These are phyloP conservation scores for Lycodopsis pacificus DNA, from an alignment of 2,797 vertebrate genomes.

Conservation along the genomic window DNA sequence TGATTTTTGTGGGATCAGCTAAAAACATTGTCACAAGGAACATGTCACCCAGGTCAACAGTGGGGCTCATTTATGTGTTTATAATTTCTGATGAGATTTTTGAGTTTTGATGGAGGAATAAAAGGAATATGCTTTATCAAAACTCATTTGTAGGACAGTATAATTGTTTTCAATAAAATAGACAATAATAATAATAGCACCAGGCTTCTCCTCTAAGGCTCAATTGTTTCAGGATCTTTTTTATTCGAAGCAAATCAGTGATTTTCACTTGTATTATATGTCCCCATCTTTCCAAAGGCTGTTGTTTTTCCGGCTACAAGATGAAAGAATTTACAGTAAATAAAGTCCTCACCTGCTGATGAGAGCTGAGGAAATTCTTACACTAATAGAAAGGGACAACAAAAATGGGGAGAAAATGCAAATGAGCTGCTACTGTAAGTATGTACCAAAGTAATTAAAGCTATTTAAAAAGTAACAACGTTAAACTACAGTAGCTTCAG, in stretches of 20 bases:
- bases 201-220: neutral
- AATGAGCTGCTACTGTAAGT: constrained; percentile 12
- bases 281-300: neutral
- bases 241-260: neutral
- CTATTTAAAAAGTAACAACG: constrained; percentile 2
- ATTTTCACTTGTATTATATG: neutral
- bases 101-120: neutral
- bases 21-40: neutral
- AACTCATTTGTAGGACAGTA: neutral
- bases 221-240: neutral
- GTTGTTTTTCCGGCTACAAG: neutral
- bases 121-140: neutral
- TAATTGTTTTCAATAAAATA: neutral
- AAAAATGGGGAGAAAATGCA: constrained; percentile 9
- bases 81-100: neutral
- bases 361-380: constrained; percentile 31
- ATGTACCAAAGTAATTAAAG: constrained; percentile 21
- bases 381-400: constrained; percentile 19
- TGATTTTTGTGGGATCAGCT: neutral
- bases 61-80: constrained; percentile 4
- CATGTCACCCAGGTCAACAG: neutral
- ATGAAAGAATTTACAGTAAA: constrained; percentile 8
- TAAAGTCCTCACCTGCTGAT: neutral
- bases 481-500: constrained; percentile 20
- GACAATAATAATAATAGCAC: neutral